Evolutionary conservation across 2,888 invertebrate genomes (phyloP), one percentile per base, ranked within the genome.

Genomic region (Catocala sponsa): DNA sequence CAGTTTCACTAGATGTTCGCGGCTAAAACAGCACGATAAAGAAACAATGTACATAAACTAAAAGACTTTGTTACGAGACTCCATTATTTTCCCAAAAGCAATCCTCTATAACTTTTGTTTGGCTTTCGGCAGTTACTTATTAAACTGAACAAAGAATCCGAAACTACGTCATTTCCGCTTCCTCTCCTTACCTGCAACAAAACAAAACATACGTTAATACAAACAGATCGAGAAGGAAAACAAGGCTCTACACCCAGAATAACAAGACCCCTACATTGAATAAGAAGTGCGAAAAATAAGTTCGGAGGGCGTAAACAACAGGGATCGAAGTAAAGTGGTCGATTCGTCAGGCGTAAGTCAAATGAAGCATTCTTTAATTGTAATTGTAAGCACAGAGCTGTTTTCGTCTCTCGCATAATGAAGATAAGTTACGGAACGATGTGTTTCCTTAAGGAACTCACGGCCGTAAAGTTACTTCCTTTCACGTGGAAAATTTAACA

Each of bases 141-240:
- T 57, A 57, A 43, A 33, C 44, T 48, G 53, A 43, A 74, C 76
- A 65, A 68, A 68, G 62, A 73, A 51, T 61, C 57, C 62, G 62
- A 72, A 70, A 68, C 62, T 58, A 68, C 72, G 66, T 72, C 68
- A 72, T 76, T 78, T 83, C 82, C 81, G 73, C 75, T 79, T 70
- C 78, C 77, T 74, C 72, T 72, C 80, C 55, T 77, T 91, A 91
- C 91, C 91, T 91, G 91, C 62, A 91, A 91, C 88, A 87, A 89
- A 84, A 88, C 81, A 86, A 86, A 81, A 82, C 56, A 74, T 69
- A 80, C 74, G 77, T 89, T 78, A 88, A 85, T 83, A 84, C 78
- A 82, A 83, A 85, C 74, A 80, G 72, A 79, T 81, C 76, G 65
- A 68, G 73, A 70, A 79, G 71, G 76, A 71, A 79, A 83, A 83